phyloP scores from a whole-genome alignment of 2,113 vertebrate species.

The Neolamprologus kungweensis region DNA sequence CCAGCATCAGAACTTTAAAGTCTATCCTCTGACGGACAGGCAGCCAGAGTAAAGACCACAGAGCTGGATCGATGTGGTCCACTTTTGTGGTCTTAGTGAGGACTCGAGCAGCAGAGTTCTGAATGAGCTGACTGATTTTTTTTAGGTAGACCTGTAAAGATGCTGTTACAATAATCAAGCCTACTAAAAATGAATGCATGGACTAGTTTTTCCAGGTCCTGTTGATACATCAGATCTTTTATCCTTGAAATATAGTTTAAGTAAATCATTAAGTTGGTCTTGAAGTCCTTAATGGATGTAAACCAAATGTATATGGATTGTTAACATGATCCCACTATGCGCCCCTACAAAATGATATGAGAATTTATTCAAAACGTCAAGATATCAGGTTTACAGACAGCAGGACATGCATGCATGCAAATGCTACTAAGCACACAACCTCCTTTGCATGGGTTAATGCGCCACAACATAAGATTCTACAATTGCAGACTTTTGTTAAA shows the following conservation, averaged over 20 bases:
- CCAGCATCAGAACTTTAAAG: background rate
- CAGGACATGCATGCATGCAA: background rate
- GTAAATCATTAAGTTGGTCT: background rate
- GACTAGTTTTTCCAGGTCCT: background rate
- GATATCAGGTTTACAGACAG: background rate
- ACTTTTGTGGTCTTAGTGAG: background rate
- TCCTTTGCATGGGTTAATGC: no score
- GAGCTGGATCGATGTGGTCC: fast-evolving
- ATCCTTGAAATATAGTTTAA: background rate
- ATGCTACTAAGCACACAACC: background rate
- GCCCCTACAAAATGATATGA: background rate
- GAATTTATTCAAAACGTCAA: background rate
- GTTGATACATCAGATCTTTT: background rate
- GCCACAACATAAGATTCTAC: background rate
- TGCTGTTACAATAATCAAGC: background rate
- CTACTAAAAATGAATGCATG: background rate
- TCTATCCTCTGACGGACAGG: background rate
- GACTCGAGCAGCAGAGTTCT: background rate
- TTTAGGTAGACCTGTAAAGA: background rate
- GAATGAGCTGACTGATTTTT: background rate
- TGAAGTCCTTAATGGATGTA: background rate
- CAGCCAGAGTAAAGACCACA: fast-evolving
- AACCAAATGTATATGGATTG: background rate
- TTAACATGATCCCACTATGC: background rate
- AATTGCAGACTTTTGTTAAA: background rate